Evolutionary conservation across 1,140 invertebrate genomes (phyloP).

Genomic region (Drosophila takahashii): DNA sequence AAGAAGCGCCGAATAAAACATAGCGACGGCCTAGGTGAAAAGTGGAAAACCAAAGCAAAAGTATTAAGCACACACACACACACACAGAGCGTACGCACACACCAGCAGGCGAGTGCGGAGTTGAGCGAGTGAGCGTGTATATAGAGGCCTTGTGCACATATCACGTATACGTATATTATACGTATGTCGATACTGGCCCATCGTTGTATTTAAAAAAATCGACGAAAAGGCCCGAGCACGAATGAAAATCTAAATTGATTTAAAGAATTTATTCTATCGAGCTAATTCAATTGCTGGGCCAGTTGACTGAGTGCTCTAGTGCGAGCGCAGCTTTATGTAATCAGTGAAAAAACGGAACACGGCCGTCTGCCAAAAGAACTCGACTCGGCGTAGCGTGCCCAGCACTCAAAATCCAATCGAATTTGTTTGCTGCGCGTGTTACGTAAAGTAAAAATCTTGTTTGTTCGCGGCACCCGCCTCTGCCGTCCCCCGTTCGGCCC

Average conservation of each 20-base stretch:
- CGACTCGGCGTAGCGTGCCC: background rate
- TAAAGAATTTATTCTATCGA: constrained; percentile 56
- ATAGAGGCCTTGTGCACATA: constrained; percentile 27
- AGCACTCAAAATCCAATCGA: constrained; percentile 51
- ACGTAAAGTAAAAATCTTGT: constrained; percentile 74
- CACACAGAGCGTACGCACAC: constrained; percentile 19
- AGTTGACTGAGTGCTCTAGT: constrained; percentile 18
- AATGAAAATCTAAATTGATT: constrained; percentile 64
- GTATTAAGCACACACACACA: constrained; percentile 60
- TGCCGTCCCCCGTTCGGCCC: background rate
- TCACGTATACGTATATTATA: constrained; percentile 5
- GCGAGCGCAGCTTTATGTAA: constrained; percentile 61
- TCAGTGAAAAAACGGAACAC: constrained; percentile 23
- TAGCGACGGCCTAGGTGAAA: constrained; percentile 64
- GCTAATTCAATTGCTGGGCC: constrained; percentile 49
- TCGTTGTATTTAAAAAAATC: background rate
- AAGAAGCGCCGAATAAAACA: constrained; percentile 78
- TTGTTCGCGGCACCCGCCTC: constrained; percentile 10
- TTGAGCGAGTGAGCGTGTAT: constrained; percentile 33
- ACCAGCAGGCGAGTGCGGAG: constrained; percentile 27
- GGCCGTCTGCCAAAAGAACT: background rate
- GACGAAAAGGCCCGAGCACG: constrained; percentile 2
- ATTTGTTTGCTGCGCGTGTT: constrained; percentile 61
- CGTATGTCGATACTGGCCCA: constrained; percentile 5
- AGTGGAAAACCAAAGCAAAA: constrained; percentile 70